Evolutionary conservation across 1,140 invertebrate genomes (phyloP).

Genomic region (Platorchestia sp.): DNA sequence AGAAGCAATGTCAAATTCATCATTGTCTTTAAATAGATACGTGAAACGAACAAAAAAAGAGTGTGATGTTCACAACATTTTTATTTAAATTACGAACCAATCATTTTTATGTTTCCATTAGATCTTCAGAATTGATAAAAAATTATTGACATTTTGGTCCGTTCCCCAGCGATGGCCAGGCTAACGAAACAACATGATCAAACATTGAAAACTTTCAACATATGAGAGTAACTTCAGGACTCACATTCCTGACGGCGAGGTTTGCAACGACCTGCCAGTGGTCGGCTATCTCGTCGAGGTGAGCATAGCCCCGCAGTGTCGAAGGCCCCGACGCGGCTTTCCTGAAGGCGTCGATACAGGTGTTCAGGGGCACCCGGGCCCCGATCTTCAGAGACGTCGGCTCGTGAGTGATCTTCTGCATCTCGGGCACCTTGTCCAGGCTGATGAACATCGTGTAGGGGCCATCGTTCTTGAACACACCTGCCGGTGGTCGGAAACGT

Average conservation of each 20-base stretch:
- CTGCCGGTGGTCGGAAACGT: slow-evolving; percentile 60
- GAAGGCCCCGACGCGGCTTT: slow-evolving; percentile 61
- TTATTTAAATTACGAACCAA: too few species aligned
- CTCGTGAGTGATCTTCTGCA: slow-evolving; percentile 65
- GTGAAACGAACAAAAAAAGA: neutral
- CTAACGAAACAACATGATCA: neutral
- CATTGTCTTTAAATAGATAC: too few species aligned
- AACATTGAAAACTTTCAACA: too few species aligned
- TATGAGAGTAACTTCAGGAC: too few species aligned
- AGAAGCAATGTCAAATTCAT: neutral
- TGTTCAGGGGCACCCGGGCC: slow-evolving; percentile 65
- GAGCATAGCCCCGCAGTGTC: slow-evolving; percentile 64
- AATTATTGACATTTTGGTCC: neutral
- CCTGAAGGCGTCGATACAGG: slow-evolving; percentile 65
- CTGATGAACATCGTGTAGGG: slow-evolving; percentile 71
- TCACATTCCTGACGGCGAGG: slow-evolving; percentile 70
- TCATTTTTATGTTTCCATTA: too few species aligned
- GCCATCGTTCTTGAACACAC: slow-evolving; percentile 71
- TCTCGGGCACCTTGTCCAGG: slow-evolving; percentile 69
- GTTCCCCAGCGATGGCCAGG: neutral
- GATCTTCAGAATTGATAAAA: too few species aligned
- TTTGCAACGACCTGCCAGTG: slow-evolving; percentile 70
- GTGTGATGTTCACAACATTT: neutral
- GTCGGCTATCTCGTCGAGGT: slow-evolving; percentile 67
- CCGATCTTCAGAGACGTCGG: slow-evolving; percentile 63